Evolutionary conservation across 2,888 invertebrate genomes (phyloP).

Genomic region (Rhamphomyia laevipes): DNA sequence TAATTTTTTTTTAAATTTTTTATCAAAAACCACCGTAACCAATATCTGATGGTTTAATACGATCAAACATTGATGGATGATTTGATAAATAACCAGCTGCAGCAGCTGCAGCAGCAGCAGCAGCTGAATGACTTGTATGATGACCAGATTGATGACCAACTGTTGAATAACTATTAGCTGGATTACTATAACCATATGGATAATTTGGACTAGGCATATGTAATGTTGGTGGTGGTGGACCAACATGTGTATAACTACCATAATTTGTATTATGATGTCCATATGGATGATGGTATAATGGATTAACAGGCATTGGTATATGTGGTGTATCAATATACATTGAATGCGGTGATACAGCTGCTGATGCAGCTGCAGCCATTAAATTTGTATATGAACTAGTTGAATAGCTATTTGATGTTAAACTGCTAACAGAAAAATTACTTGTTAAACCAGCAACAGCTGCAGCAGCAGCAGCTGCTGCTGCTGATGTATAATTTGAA

Average conservation of each 20-base stretch:
- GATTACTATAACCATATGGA: constrained; percentile 41
- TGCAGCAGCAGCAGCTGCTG: background rate
- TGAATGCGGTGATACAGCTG: constrained; percentile 26
- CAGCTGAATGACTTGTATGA: constrained; percentile 8
- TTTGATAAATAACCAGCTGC: constrained; percentile 27
- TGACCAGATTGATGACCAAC: constrained; percentile 6
- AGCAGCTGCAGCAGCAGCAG: constrained; percentile 8
- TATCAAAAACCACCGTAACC: constrained; percentile 42
- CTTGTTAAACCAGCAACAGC: constrained; percentile 21
- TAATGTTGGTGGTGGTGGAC: constrained; percentile 40
- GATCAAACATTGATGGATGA: constrained; percentile 39
- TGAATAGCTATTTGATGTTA: constrained; percentile 29
- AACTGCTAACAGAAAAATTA: constrained; percentile 39
- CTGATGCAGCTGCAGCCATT: constrained; percentile 31
- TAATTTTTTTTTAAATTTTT: background rate
- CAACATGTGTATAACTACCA: constrained; percentile 25
- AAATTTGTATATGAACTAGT: constrained; percentile 34
- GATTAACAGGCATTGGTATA: constrained; percentile 38
- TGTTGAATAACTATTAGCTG: constrained; percentile 9
- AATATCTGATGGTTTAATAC: constrained; percentile 42
- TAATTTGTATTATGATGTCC: constrained; percentile 25
- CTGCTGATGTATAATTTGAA: background rate
- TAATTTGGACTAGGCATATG: constrained; percentile 61
- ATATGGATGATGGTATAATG: constrained; percentile 37
- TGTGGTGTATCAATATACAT: constrained; percentile 40